These are phyloP conservation scores for Panulirus ornatus DNA, from an alignment of 1,140 invertebrate genomes.

Conservation along the genomic window DNA sequence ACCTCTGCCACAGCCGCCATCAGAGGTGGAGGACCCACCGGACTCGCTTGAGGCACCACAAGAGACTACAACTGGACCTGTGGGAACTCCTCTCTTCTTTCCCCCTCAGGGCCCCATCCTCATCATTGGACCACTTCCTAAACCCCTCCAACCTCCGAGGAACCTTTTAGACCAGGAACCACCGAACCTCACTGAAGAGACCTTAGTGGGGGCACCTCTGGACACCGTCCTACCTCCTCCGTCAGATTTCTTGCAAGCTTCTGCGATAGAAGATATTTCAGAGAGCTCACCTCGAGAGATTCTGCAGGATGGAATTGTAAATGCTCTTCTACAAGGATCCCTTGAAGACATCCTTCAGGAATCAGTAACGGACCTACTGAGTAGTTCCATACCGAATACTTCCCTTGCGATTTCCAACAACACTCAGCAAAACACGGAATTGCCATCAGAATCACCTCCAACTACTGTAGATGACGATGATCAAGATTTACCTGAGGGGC, in stretches of 20 bases:
- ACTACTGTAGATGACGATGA: neutral
- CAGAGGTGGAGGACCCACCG: neutral
- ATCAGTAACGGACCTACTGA: neutral
- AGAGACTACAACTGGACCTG: neutral
- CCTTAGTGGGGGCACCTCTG: neutral
- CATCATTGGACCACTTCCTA: slow-evolving; percentile 48
- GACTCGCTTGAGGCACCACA: too few relatives aligned
- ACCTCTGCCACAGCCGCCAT: slow-evolving; percentile 24
- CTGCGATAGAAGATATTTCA: neutral
- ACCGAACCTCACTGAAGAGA: neutral
- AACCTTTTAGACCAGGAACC: neutral
- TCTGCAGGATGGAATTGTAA: neutral
- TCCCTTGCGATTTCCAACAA: neutral
- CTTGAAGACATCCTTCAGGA: neutral
- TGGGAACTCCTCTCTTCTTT: slow-evolving; percentile 43
- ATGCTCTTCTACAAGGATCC: neutral
- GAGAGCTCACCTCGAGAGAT: neutral
- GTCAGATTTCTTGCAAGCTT: neutral
- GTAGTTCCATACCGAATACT: neutral
- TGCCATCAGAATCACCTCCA: neutral
- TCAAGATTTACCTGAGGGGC: neutral
- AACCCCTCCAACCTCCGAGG: slow-evolving; percentile 43
- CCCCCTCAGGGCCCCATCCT: slow-evolving; percentile 40
- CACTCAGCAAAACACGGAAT: neutral
- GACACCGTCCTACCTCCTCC: neutral